These are phyloP conservation scores for Dolomedes plantarius DNA, from an alignment of 2,888 invertebrate species.

Conservation along the genomic window DNA sequence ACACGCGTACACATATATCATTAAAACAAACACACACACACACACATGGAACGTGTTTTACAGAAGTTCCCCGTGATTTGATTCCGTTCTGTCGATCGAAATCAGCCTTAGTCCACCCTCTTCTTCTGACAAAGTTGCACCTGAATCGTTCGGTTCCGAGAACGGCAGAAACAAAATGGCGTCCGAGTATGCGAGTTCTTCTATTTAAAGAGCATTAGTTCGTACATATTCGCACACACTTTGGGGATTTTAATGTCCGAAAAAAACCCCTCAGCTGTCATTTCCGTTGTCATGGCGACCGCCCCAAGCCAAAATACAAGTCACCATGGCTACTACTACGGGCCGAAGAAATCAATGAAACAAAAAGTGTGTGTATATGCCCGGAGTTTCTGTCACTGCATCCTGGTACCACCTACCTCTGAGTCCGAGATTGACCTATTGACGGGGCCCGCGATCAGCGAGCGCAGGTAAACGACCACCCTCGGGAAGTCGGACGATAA, in stretches of 20 bases:
- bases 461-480: background rate
- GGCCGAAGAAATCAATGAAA: conserved; percentile 52
- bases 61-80: too few species aligned
- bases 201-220: background rate
- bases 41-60: too few species aligned
- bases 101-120: too few species aligned
- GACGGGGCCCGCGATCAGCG: conserved; percentile 28
- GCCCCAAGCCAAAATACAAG: conserved; percentile 69
- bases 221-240: conserved; percentile 15
- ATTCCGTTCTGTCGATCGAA: too few species aligned
- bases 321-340: conserved; percentile 63
- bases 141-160: too few species aligned
- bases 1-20: too few species aligned
- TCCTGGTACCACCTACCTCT: conserved; percentile 64
- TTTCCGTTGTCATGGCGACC: conserved; percentile 58
- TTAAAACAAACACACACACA: too few species aligned
- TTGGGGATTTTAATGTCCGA: conserved; percentile 15
- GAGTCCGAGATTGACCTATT: conserved; percentile 49
- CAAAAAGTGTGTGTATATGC: conserved; percentile 42
- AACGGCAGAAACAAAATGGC: background rate
- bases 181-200: background rate
- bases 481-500: background rate
- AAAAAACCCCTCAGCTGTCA: conserved; percentile 54
- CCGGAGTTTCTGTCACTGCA: conserved; percentile 12
- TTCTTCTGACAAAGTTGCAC: too few species aligned